phyloP scores from a whole-genome alignment of 2,113 vertebrate genomes.

The Seriola quinqueradiata region DNA sequence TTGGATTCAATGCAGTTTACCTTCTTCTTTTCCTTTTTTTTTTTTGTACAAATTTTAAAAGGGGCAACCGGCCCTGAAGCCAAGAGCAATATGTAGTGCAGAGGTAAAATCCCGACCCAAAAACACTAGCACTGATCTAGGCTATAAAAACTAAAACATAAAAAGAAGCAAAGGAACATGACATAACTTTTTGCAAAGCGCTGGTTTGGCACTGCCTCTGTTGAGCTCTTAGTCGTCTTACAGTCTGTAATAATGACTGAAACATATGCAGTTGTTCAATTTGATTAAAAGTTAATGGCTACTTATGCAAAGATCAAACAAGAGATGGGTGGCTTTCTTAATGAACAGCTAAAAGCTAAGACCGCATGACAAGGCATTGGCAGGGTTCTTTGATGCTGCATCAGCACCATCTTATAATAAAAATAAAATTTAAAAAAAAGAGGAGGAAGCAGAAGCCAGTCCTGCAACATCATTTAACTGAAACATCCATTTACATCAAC shows the following conservation, averaged over 20 bases:
- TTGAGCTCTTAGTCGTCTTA: not conserved
- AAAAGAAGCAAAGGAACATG: not conserved
- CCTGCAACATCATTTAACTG: not conserved
- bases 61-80: too few species aligned
- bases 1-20: not conserved
- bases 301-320: not conserved
- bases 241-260: not conserved
- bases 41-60: too few species aligned
- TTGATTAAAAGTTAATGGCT: not conserved
- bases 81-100: too few species aligned
- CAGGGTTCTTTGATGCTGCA: not conserved
- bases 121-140: too few species aligned
- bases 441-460: not conserved
- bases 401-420: not conserved
- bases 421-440: not conserved
- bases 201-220: not conserved
- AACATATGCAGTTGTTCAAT: not conserved
- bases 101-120: too few species aligned
- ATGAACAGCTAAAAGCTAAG: not conserved
- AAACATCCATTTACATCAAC: not conserved
- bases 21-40: not conserved
- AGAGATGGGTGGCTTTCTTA: not conserved
- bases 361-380: not conserved
- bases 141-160: not conserved
- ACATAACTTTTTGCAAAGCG: not conserved